Evolutionary conservation across 2,888 invertebrate genomes (phyloP), one percentile per base, ranked within the genome.

Genomic region (Strigamia crassipes): DNA sequence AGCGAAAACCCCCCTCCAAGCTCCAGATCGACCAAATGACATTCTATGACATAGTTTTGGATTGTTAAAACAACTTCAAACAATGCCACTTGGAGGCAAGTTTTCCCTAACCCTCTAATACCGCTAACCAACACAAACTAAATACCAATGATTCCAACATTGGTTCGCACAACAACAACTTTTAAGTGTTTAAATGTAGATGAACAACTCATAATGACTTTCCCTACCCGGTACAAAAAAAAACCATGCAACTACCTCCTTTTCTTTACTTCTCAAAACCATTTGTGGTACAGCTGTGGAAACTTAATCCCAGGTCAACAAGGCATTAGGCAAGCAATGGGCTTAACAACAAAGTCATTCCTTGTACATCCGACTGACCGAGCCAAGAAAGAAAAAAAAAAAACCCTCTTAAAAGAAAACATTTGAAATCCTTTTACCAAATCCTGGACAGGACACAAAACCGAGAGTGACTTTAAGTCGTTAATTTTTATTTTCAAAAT

Each of bases 231-330:
- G 6, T 18, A 15, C 0, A 51, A 51, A 51, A 51, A 51, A 51
- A 51, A 3, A n/a, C n/a, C n/a, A 18, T 51, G 38, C 51, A 51
- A 51, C 10, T 51, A 51, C 51, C 51, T 51, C 38, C 38, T 38
- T 38, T 10, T 6, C 38, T 38, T 38, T 38, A 38, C 38, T 38
- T 10, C 38, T 38, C 38, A 3, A 27, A 23, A 31, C 73, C 73
- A 73, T 73, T 73, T 73, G 73, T 31, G 27, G 73, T n/a, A 27
- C 12, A 31, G 73, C 27, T 73, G 23, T n/a, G 73, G 56, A 21
- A 56, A 73, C 73, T 73, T 73, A 73, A 73, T 73, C 73, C 73
- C 73, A 31, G 73, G 73, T 73, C 73, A 73, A 73, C 73, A 73
- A 73, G 73, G 73, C 73, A 73, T 73, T 73, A 73, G 31, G 73